Evolutionary conservation across 2,888 invertebrate species (phyloP).

Genomic region (Dysmachus trigonus): DNA sequence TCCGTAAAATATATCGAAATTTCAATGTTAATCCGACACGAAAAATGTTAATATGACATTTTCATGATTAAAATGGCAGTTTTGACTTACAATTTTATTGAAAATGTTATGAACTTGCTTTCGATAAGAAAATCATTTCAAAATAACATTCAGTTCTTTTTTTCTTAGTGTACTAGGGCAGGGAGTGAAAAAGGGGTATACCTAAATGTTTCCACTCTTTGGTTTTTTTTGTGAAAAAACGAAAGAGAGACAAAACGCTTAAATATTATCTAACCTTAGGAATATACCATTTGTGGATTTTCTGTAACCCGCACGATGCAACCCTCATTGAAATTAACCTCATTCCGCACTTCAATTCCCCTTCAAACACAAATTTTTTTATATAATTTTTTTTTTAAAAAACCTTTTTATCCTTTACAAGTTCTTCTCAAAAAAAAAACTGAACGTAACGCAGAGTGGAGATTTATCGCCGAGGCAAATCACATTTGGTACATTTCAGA

Average conservation of each 20-base stretch:
- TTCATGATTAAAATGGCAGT: no score
- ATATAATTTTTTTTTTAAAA: background rate
- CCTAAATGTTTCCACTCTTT: no score
- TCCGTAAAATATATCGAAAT: no score
- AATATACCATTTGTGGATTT: background rate
- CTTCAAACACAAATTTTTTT: background rate
- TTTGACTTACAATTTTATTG: no score
- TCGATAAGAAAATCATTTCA: no score
- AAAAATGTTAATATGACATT: no score
- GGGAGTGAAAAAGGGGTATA: no score
- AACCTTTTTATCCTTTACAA: background rate
- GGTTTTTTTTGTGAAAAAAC: background rate
- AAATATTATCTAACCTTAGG: background rate
- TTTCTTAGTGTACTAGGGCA: no score
- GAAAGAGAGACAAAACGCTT: background rate
- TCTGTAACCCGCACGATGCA: background rate
- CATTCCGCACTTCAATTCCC: background rate
- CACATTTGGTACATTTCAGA: slow-evolving; percentile 39
- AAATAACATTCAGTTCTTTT: no score
- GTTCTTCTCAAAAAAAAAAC: background rate
- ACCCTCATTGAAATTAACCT: background rate
- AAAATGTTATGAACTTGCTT: no score
- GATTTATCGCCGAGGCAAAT: slow-evolving; percentile 36
- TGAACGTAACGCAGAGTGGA: background rate
- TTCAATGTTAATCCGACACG: no score